Percentiles rank a stretch among this genome's conserved stretches.
Conservation (phyloP, 2,888 invertebrate genomes). For the Zygothrica quintamaculata region DNA sequence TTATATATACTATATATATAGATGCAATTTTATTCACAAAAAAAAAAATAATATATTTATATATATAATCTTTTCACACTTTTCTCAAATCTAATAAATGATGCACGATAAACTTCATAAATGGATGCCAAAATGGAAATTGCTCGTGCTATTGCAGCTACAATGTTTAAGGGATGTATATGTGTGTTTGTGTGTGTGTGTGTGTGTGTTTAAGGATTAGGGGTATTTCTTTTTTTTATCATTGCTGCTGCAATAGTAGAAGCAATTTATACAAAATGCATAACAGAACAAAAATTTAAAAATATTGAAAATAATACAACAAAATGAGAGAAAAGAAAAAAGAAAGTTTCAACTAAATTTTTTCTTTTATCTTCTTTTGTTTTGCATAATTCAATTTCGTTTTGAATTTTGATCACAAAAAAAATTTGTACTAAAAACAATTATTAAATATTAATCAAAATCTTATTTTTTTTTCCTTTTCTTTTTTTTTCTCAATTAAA, state of each 20-base stretch:
- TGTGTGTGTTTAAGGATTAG: slow-evolving; percentile 8
- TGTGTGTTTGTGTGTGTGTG: not conserved
- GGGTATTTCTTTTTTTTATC: slow-evolving; percentile 20
- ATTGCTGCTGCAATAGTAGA: slow-evolving; percentile 49
- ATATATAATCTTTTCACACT: slow-evolving; percentile 2
- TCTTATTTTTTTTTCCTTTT: slow-evolving; percentile 25
- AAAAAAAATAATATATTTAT: not conserved
- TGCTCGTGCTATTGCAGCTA: slow-evolving; percentile 37
- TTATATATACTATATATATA: slow-evolving; percentile 38
- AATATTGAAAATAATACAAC: no score
- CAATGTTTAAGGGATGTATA: slow-evolving; percentile 9
- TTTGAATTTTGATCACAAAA: slow-evolving; percentile 66
- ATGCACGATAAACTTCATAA: slow-evolving; percentile 72
- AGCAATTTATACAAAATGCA: slow-evolving; percentile 50
- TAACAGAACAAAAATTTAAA: slow-evolving; percentile 22
- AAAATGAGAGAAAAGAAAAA: slow-evolving; percentile 28
- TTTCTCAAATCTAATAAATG: slow-evolving; percentile 52
- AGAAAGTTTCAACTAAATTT: slow-evolving; percentile 48
- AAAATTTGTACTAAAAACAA: slow-evolving; percentile 73
- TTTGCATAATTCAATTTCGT: slow-evolving; percentile 19
- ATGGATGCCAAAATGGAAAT: slow-evolving; percentile 33
- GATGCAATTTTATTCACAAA: slow-evolving; percentile 47
- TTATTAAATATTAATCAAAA: slow-evolving; percentile 75
- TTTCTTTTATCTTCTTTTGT: slow-evolving; percentile 21
- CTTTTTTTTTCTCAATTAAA: slow-evolving; percentile 51